Base-by-base conservation (phyloP, 2,113 vertebrate species). In the Mormyrus lacerda region DNA sequence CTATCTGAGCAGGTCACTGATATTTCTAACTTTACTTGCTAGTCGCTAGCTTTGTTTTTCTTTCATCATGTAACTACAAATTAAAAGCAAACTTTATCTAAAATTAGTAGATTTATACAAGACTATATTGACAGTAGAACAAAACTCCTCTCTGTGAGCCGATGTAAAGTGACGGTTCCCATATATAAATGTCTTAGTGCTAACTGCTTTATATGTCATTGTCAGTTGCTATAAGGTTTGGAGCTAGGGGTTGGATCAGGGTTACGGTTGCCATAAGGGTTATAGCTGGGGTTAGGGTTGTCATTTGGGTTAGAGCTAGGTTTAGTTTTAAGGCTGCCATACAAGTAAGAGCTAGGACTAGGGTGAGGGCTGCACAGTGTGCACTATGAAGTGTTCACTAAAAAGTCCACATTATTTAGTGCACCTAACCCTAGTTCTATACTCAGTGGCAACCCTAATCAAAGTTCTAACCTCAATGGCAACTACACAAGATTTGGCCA, bases 21-120 rank as follows among this genome's bases (percentile, higher is more conserved):
- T 42, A 55, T 83, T 47, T 65, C 31, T 45, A 39, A 83, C 58
- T 90, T 93, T 89, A 88, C 87, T 45, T 58, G 27, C 35, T 86
- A 65, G 24, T 0, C 17, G 50, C 87, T 89, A 6, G 44, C 88
- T 76, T 55, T 47, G 47, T 19, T 47, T 55, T 50, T 27, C 39
- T 79, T 44, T 82, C 69, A 87, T 87, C 58, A 83, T 31, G 19
- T 61, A 51, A 88, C 48, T 76, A 53, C 88, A 3, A 79, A 35
- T 83, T 53, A n/a, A 45, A 31, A 61, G 88, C 24, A 27, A 21
- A 89, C 15, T 48, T 55, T 42, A 31, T 24, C 45, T 45, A 17
- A 47, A 88, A 48, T 0, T 11, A 73, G 45, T 73, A 76, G 11
- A 17, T 76, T 76, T 39, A 31, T 11, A 39, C 69, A 39, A 31